Conservation (phyloP, 2,113 vertebrate species). For the Rhinoptilus africanus region DNA sequence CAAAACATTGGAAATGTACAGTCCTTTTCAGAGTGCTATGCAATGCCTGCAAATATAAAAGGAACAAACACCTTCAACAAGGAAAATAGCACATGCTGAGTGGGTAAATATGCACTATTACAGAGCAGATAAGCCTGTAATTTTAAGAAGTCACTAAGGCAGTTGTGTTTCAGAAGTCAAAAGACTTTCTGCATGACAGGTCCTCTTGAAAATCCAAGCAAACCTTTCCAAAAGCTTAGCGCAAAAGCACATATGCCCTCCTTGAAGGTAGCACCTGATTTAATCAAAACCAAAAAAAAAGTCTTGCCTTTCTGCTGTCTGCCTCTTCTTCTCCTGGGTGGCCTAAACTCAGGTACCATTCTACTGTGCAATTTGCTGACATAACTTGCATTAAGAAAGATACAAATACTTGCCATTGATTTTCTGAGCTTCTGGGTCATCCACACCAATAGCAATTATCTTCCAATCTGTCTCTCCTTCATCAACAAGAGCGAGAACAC, state of each 20-base stretch:
- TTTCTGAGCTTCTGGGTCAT: conserved; percentile 87
- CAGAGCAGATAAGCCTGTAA: not conserved
- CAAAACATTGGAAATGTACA: not conserved
- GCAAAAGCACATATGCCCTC: not conserved
- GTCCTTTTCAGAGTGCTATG: not conserved
- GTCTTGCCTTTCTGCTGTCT: not conserved
- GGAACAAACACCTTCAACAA: not conserved
- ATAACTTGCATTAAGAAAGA: not conserved
- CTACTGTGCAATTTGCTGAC: not conserved
- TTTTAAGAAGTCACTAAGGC: not conserved
- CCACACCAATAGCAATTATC: conserved; percentile 87
- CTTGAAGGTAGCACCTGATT: not conserved
- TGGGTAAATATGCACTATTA: not conserved
- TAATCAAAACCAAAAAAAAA: not conserved
- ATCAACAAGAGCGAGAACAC: conserved; percentile 90
- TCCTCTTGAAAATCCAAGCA: not conserved
- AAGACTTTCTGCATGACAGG: not conserved
- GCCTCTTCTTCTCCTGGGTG: not conserved
- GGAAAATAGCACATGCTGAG: not conserved
- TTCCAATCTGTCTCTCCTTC: conserved; percentile 97
- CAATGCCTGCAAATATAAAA: not conserved
- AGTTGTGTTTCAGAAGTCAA: not conserved
- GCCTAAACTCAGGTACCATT: not conserved
- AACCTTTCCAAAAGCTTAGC: not conserved
- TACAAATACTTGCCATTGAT: conserved; percentile 81